A percentile compares a stretch with the other conserved stretches of the same genome.
Evolutionary conservation across 2,888 invertebrate species (phyloP).

Genomic region (Galeruca laticollis): DNA sequence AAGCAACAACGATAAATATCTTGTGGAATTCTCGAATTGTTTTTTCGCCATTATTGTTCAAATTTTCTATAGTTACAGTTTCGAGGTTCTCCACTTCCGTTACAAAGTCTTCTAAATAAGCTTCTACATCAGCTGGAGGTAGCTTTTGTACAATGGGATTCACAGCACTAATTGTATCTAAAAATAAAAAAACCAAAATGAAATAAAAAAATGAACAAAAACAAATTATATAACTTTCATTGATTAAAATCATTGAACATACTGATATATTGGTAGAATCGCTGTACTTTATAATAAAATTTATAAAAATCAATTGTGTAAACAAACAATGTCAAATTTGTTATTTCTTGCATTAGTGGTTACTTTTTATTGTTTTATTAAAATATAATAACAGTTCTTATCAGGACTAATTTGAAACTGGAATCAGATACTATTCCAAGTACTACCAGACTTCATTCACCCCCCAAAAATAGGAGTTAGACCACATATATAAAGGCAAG

Average conservation of each 20-base stretch:
- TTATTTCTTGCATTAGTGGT: too few relatives aligned
- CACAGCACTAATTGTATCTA: conserved; percentile 77
- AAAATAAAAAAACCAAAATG: conserved; percentile 54
- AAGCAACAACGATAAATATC: conserved; percentile 68
- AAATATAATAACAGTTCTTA: too few relatives aligned
- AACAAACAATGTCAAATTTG: too few relatives aligned
- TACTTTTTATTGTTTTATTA: too few relatives aligned
- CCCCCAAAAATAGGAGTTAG: too few relatives aligned
- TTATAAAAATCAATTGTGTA: background rate
- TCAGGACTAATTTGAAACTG: too few relatives aligned
- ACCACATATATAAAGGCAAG: background rate
- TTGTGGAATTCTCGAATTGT: conserved; percentile 68
- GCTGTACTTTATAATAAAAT: too few relatives aligned
- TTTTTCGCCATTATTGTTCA: conserved; percentile 56
- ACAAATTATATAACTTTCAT: background rate
- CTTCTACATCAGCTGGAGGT: conserved; percentile 70
- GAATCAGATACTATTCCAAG: too few relatives aligned
- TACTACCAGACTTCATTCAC: too few relatives aligned
- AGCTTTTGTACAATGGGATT: conserved; percentile 78
- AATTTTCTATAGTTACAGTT: conserved; percentile 45
- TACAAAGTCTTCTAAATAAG: conserved; percentile 75
- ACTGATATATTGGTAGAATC: too few relatives aligned
- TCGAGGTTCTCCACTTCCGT: conserved; percentile 60
- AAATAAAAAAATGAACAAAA: background rate
- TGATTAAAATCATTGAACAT: too few relatives aligned